A percentile compares a stretch with the other conserved stretches of the same genome.
phyloP scores from a whole-genome alignment of 2,888 invertebrate genomes.

The Parasteatoda lunata region DNA sequence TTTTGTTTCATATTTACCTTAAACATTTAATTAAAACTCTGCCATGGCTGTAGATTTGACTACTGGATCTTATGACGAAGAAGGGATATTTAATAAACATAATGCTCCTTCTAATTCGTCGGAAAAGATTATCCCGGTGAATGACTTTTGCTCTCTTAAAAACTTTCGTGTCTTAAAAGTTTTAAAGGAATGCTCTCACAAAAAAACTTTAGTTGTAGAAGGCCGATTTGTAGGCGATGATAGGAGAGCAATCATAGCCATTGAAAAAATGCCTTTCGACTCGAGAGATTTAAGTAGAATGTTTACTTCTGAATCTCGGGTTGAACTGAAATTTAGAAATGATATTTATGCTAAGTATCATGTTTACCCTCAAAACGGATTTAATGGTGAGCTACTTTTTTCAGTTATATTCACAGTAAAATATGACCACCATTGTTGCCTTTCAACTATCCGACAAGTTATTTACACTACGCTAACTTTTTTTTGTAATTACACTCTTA shows the following conservation, averaged over 20 bases:
- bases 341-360: slow-evolving; percentile 61
- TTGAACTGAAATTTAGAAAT: slow-evolving; percentile 57
- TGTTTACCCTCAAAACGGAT: slow-evolving; percentile 53
- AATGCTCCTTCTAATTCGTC: slow-evolving; percentile 23
- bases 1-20: not conserved
- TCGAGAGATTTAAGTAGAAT: slow-evolving; percentile 36
- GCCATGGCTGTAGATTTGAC: slow-evolving; percentile 63
- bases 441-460: too few species aligned
- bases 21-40: not conserved
- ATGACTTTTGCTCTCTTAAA: slow-evolving; percentile 33
- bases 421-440: too few species aligned
- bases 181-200: slow-evolving; percentile 43
- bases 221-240: slow-evolving; percentile 55
- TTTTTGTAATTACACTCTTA: too few species aligned
- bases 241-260: slow-evolving; percentile 38
- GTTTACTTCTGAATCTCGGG: slow-evolving; percentile 36
- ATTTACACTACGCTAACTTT: too few species aligned
- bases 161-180: slow-evolving; percentile 37
- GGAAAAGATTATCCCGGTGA: not conserved
- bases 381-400: slow-evolving; percentile 41
- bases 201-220: slow-evolving; percentile 51
- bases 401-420: too few species aligned
- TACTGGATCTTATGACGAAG: slow-evolving; percentile 57
- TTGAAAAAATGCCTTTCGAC: slow-evolving; percentile 61
- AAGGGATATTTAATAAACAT: slow-evolving; percentile 50